phyloP scores from a whole-genome alignment of 2,797 vertebrate species.

The Anomalospiza imberbis region DNA sequence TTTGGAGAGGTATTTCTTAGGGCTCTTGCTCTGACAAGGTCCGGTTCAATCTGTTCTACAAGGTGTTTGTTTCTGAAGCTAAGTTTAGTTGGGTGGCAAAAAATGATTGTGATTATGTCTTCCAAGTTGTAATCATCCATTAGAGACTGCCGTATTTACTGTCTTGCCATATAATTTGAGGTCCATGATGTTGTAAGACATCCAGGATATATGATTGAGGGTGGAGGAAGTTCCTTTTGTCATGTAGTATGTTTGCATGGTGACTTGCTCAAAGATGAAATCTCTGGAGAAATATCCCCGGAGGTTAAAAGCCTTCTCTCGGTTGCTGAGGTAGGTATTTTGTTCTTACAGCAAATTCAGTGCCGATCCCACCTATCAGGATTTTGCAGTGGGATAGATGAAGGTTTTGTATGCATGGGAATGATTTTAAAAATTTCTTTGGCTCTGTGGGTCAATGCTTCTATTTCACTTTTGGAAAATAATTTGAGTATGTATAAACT shows the following conservation, averaged over 20 bases:
- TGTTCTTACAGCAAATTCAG: not conserved
- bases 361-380: fast-evolving
- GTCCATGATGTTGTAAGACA: not conserved
- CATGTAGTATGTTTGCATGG: not conserved
- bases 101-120: constrained; percentile 28
- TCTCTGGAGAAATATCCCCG: not conserved
- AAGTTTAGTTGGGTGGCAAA: not conserved
- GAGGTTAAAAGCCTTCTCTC: not conserved
- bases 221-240: not conserved
- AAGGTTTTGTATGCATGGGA: not conserved
- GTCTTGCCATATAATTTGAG: constrained; percentile 24
- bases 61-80: constrained; percentile 11
- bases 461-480: not conserved
- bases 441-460: not conserved
- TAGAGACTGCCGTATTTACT: constrained; percentile 15
- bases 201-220: not conserved
- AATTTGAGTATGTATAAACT: not conserved
- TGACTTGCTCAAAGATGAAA: not conserved
- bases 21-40: not conserved
- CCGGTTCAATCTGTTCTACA: not conserved
- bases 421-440: not conserved
- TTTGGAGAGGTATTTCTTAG: not conserved
- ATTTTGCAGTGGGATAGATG: not conserved
- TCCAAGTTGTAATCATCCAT: not conserved
- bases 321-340: not conserved